These are phyloP conservation scores for Lutraria rhynchaena DNA, from an alignment of 1,140 invertebrate genomes.

Conservation along the genomic window DNA sequence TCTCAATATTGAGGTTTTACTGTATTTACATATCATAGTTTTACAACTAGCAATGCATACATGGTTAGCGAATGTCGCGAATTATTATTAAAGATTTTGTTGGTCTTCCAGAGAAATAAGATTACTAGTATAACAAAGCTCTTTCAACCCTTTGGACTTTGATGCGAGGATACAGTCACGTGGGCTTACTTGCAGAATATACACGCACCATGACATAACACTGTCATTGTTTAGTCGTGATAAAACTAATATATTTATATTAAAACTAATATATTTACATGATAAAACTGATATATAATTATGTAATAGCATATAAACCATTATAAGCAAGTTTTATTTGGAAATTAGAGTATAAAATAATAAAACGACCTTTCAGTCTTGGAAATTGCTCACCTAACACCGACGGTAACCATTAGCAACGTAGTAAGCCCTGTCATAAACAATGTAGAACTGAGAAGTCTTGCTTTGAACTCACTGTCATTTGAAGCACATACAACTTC, in stretches of 20 bases:
- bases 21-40: neutral
- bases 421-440: slow-evolving; percentile 68
- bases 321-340: neutral
- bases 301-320: neutral
- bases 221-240: no score
- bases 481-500: slow-evolving; percentile 61
- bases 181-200: no score
- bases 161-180: no score
- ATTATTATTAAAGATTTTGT: neutral
- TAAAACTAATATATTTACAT: neutral
- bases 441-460: slow-evolving; percentile 63
- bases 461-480: slow-evolving; percentile 59
- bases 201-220: no score
- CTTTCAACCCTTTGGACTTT: neutral
- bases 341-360: neutral
- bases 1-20: no score
- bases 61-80: neutral
- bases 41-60: neutral
- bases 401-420: slow-evolving; percentile 62
- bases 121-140: neutral
- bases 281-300: neutral
- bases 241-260: no score
- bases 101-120: neutral
- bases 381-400: slow-evolving; percentile 53
- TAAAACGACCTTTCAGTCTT: neutral